A percentile compares a stretch with the other conserved stretches of the same genome.
Conservation (phyloP, 2,888 invertebrate genomes). For the Lissocephala sabroskyi region DNA sequence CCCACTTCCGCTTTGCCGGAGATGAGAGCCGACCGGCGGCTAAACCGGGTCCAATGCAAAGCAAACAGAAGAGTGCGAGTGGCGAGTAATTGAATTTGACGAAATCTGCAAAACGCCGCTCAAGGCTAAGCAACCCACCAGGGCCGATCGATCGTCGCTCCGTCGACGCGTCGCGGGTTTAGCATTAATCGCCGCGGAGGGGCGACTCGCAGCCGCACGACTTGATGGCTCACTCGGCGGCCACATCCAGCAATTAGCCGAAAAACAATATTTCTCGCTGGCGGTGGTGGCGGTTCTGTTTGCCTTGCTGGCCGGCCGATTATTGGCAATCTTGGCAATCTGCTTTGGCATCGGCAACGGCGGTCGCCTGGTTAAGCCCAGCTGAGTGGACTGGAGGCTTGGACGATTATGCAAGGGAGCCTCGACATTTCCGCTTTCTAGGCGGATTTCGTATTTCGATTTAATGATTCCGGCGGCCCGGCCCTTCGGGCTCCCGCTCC, state of each 20-base stretch:
- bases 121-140: constrained; percentile 36
- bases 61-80: too few relatives aligned
- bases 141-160: constrained; percentile 6
- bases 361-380: too few relatives aligned
- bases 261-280: constrained; percentile 43
- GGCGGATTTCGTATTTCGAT: constrained; percentile 46
- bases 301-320: constrained; percentile 34
- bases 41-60: constrained; percentile 62
- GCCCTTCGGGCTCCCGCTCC: too few relatives aligned
- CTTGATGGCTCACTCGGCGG: constrained; percentile 18
- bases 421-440: constrained; percentile 48
- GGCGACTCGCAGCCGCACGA: constrained; percentile 32
- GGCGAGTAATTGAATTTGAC: constrained; percentile 59
- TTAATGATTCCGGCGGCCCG: too few relatives aligned
- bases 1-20: too few relatives aligned
- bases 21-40: too few relatives aligned
- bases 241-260: constrained; percentile 44
- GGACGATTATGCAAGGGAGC: constrained; percentile 13
- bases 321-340: constrained; percentile 54
- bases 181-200: constrained; percentile 40
- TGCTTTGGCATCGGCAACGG: constrained; percentile 59
- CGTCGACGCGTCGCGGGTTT: constrained; percentile 15
- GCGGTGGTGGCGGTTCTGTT: too few relatives aligned
- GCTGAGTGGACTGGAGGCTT: not conserved
- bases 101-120: constrained; percentile 52